Conservation (phyloP, 1,140 invertebrate genomes). For the Atopsyche davidsoni region DNA sequence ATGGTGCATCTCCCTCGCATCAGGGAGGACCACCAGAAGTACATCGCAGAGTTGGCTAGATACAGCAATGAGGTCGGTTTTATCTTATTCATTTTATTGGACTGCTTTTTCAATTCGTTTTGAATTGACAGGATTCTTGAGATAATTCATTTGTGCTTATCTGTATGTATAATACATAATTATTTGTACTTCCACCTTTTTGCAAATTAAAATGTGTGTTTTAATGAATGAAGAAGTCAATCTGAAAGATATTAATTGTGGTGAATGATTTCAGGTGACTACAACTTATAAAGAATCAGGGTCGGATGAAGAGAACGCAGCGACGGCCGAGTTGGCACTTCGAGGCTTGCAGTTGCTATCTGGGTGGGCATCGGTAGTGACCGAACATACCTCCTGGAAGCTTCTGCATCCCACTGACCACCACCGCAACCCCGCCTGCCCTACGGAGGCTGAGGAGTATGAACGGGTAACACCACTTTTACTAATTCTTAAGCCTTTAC, state of each 20-base stretch:
- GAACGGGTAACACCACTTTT: conserved; percentile 65
- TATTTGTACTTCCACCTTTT: background rate
- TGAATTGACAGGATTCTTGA: background rate
- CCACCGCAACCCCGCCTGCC: conserved; percentile 93
- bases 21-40: conserved; percentile 94
- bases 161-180: background rate
- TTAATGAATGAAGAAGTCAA: background rate
- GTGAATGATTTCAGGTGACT: conserved; percentile 52
- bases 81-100: conserved; percentile 3
- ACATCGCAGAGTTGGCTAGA: conserved; percentile 92
- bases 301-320: conserved; percentile 88
- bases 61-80: conserved; percentile 82
- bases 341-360: conserved; percentile 89
- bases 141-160: too few species aligned
- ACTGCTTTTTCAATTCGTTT: background rate
- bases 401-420: conserved; percentile 96
- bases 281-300: conserved; percentile 91
- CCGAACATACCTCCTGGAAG: conserved; percentile 98
- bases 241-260: background rate
- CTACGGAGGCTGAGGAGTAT: conserved; percentile 97
- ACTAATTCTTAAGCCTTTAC: conserved; percentile 8
- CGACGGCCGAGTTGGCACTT: conserved; percentile 86
- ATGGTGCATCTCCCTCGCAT: conserved; percentile 94
- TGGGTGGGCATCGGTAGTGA: conserved; percentile 95
- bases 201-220: background rate